Evolutionary conservation across 1,140 invertebrate genomes (phyloP).

Genomic region (Listronotus bonariensis): DNA sequence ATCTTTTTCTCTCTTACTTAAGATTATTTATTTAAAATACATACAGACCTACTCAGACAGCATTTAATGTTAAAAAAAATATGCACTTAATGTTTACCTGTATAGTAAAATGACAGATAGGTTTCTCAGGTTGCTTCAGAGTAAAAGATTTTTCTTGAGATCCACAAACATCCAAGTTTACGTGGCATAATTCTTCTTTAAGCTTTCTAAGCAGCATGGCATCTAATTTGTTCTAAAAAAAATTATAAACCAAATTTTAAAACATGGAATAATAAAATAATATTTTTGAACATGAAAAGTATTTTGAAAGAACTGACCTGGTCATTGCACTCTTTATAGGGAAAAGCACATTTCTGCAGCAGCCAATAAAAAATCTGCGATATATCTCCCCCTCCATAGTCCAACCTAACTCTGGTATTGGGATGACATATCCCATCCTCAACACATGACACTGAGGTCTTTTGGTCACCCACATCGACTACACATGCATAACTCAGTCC

Average conservation of each 20-base stretch:
- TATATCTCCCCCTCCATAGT: conserved; percentile 89
- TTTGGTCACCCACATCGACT: conserved; percentile 93
- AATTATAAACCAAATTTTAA: neutral
- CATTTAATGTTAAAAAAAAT: no score
- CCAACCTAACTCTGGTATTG: conserved; percentile 80
- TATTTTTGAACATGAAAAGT: neutral
- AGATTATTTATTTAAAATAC: no score
- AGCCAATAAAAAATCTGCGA: conserved; percentile 86
- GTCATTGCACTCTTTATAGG: conserved; percentile 79
- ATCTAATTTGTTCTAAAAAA: conserved; percentile 65
- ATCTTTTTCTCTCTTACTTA: no score
- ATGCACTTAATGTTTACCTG: conserved; percentile 57
- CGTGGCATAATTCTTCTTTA: conserved; percentile 90
- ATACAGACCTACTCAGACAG: no score
- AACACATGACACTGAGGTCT: conserved; percentile 93
- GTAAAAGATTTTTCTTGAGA: conserved; percentile 79
- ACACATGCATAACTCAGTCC: conserved; percentile 92
- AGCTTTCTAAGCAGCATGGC: conserved; percentile 78
- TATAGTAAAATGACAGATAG: conserved; percentile 75
- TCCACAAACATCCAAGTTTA: conserved; percentile 87
- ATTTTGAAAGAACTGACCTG: conserved; percentile 36
- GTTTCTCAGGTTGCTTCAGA: conserved; percentile 72
- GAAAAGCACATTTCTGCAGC: conserved; percentile 85
- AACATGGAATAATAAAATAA: neutral
- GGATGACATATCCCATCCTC: conserved; percentile 94